phyloP scores from a whole-genome alignment of 1,140 invertebrate genomes.

The Calycopis cecrops region DNA sequence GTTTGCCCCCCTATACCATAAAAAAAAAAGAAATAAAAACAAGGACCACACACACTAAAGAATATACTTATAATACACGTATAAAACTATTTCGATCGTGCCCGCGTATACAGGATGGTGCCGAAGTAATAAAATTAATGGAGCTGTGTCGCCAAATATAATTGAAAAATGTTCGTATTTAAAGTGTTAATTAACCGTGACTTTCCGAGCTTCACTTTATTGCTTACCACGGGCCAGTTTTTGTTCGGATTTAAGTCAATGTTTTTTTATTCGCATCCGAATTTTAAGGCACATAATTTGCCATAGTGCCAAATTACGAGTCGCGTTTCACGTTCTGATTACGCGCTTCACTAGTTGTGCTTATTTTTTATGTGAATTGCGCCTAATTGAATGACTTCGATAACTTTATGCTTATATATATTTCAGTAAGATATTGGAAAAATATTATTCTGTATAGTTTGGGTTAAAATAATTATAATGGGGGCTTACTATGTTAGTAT shows the following conservation, averaged over 20 bases:
- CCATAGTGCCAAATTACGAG: constrained; percentile 47
- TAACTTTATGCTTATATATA: constrained; percentile 33
- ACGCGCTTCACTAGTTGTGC: constrained; percentile 65
- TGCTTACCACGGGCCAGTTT: constrained; percentile 46
- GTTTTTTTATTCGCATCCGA: constrained; percentile 48
- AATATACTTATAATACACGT: too few relatives aligned
- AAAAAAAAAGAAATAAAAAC: too few relatives aligned
- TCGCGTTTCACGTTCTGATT: constrained; percentile 67
- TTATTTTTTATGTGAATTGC: constrained; percentile 64
- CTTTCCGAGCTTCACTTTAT: constrained; percentile 50
- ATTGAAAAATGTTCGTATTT: constrained; percentile 64
- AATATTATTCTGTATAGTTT: too few relatives aligned
- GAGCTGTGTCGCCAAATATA: constrained; percentile 42
- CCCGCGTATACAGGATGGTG: not conserved
- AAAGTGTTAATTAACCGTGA: constrained; percentile 66
- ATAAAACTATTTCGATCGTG: too few relatives aligned
- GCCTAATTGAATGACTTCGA: constrained; percentile 55
- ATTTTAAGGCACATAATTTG: constrained; percentile 61
- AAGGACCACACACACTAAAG: too few relatives aligned
- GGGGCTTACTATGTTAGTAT: too few relatives aligned
- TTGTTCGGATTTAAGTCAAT: constrained; percentile 56
- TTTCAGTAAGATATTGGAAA: too few relatives aligned
- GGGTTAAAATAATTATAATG: too few relatives aligned
- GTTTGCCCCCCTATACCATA: too few relatives aligned
- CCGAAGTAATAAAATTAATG: constrained; percentile 1